phyloP scores from a whole-genome alignment of 2,113 vertebrate genomes.

The Epinephelus fuscoguttatus region DNA sequence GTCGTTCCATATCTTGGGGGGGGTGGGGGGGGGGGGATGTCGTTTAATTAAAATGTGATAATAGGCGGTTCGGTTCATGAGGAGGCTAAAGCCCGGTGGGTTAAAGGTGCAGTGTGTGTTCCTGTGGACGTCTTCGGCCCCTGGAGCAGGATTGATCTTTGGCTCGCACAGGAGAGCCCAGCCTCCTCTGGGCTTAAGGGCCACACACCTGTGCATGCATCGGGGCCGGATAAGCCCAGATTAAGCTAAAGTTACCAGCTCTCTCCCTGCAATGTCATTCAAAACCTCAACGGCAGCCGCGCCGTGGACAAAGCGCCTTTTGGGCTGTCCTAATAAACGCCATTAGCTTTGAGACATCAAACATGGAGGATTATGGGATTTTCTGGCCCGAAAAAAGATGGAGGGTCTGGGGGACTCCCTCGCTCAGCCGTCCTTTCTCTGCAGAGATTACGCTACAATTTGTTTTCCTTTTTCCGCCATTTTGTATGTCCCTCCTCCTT shows the following conservation, averaged over 20 bases:
- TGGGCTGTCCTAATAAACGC: conserved; percentile 82
- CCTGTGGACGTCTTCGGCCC: conserved; percentile 64
- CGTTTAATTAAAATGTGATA: conserved; percentile 86
- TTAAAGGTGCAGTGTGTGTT: conserved; percentile 67
- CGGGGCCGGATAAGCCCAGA: conserved; percentile 80
- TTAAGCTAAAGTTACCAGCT: conserved; percentile 87
- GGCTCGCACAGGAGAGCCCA: conserved; percentile 62
- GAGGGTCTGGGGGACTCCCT: conserved; percentile 75
- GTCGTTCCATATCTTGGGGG: conserved; percentile 38
- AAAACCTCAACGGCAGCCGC: conserved; percentile 76
- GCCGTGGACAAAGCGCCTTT: conserved; percentile 83
- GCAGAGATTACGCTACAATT: conserved; percentile 83
- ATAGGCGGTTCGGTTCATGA: conserved; percentile 61
- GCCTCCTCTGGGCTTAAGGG: conserved; percentile 78
- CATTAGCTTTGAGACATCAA: conserved; percentile 88
- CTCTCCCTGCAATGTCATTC: conserved; percentile 83
- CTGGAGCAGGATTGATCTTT: conserved; percentile 79
- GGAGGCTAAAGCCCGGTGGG: conserved; percentile 56
- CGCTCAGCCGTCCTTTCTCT: conserved; percentile 72
- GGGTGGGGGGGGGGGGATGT: conserved; percentile 1
- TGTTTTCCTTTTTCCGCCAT: conserved; percentile 82
- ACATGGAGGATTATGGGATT: conserved; percentile 88
- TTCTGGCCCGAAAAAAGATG: conserved; percentile 75
- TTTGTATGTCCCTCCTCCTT: conserved; percentile 72
- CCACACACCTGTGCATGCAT: conserved; percentile 81